Conservation (phyloP, 2,113 vertebrate genomes). For the Sciurus niger region DNA sequence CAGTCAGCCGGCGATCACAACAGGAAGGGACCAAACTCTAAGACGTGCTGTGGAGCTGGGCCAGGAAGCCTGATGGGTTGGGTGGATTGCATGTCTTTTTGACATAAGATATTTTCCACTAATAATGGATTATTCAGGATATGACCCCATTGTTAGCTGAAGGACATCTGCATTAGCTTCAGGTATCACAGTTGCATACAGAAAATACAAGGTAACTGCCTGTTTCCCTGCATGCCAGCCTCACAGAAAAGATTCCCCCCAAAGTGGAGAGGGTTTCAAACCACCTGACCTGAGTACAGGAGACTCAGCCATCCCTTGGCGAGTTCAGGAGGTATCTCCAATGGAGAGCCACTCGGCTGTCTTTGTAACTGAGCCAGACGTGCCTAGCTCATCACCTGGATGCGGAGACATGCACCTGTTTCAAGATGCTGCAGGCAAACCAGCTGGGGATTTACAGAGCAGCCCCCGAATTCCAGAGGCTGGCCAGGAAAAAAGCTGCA, state of each 20-base stretch:
- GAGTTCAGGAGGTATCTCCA: not conserved
- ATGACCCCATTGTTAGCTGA: not conserved
- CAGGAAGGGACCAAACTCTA: too few relatives aligned
- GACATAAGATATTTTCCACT: not conserved
- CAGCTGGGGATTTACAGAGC: fast-evolving
- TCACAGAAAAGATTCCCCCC: not conserved
- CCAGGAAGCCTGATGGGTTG: too few relatives aligned
- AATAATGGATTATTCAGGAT: not conserved
- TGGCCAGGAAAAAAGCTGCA: too few relatives aligned
- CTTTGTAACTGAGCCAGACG: fast-evolving
- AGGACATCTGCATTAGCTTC: not conserved
- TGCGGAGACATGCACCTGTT: fast-evolving
- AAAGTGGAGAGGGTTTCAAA: not conserved
- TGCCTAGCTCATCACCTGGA: fast-evolving
- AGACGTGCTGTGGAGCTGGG: too few relatives aligned
- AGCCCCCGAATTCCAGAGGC: too few relatives aligned
- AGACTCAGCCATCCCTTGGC: too few relatives aligned
- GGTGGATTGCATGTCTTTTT: too few relatives aligned
- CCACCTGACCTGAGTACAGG: fast-evolving
- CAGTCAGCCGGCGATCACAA: too few relatives aligned
- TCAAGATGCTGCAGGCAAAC: too few relatives aligned
- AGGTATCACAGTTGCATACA: not conserved
- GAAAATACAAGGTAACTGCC: not conserved
- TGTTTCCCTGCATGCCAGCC: not conserved
- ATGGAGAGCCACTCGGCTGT: fast-evolving